Evolutionary conservation across 2,888 invertebrate species (phyloP).

Genomic region (Caprella mutica): DNA sequence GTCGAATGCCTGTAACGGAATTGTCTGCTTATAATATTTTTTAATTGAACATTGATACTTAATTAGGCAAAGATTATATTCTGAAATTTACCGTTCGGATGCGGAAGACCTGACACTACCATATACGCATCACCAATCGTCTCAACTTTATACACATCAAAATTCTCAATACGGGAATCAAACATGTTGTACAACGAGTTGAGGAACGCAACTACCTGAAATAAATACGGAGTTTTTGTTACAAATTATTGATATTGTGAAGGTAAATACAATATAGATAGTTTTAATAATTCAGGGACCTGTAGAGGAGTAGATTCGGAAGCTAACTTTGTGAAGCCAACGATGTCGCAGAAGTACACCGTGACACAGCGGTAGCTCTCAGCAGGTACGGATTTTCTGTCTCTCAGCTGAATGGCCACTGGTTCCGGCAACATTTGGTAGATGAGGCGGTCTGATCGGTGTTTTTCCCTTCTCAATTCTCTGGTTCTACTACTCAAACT

Average conservation of each 20-base stretch:
- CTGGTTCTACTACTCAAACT: slow-evolving; percentile 68
- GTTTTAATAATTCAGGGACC: slow-evolving; percentile 44
- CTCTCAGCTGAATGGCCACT: slow-evolving; percentile 72
- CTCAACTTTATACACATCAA: slow-evolving; percentile 62
- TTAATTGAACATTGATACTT: too few species aligned
- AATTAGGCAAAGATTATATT: too few species aligned
- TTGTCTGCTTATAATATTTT: too few species aligned
- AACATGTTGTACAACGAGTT: slow-evolving; percentile 63
- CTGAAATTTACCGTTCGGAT: slow-evolving; percentile 36
- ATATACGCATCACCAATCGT: slow-evolving; percentile 39
- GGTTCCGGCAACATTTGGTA: slow-evolving; percentile 78
- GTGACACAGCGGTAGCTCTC: slow-evolving; percentile 61
- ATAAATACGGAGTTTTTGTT: background rate
- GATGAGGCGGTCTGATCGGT: slow-evolving; percentile 65
- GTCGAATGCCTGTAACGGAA: slow-evolving; percentile 55
- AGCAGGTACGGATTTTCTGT: slow-evolving; percentile 55
- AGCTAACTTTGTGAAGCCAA: slow-evolving; percentile 84
- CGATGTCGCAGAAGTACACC: slow-evolving; percentile 87
- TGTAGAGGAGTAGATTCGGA: slow-evolving; percentile 79
- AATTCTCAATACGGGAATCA: slow-evolving; percentile 56
- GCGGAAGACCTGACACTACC: slow-evolving; percentile 41
- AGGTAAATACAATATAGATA: background rate
- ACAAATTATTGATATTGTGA: background rate
- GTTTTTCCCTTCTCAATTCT: slow-evolving; percentile 68
- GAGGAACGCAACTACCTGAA: slow-evolving; percentile 44